phyloP scores from a whole-genome alignment of 2,888 invertebrate species.

The Platycheirus albimanus region DNA sequence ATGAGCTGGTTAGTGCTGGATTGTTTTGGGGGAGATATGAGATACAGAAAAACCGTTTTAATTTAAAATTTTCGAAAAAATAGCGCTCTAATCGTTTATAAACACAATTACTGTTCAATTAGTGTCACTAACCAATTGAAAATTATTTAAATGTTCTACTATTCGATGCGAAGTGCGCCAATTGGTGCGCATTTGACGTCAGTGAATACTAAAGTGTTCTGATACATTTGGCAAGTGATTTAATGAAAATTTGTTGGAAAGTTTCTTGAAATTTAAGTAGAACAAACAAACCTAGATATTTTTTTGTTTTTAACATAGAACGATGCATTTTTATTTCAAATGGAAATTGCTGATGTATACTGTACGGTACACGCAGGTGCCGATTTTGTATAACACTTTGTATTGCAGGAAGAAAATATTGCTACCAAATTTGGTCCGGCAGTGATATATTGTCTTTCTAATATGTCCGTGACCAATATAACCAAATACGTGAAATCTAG shows the following conservation, averaged over 20 bases:
- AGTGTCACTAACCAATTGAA: conserved; percentile 68
- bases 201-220: conserved; percentile 12
- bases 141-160: conserved; percentile 23
- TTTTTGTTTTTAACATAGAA: too few species aligned
- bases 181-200: conserved; percentile 3
- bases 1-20: conserved; percentile 4
- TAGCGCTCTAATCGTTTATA: conserved; percentile 55
- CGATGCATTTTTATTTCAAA: too few species aligned
- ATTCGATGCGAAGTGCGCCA: conserved; percentile 1
- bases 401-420: too few species aligned
- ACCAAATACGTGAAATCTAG: too few species aligned
- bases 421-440: too few species aligned
- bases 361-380: too few species aligned
- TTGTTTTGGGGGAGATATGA: conserved; percentile 6
- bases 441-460: too few species aligned
- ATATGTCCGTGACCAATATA: too few species aligned
- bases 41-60: conserved; percentile 3
- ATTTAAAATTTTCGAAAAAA: conserved; percentile 35
- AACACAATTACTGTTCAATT: conserved; percentile 70
- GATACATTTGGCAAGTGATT: conserved; percentile 47
- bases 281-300: too few species aligned
- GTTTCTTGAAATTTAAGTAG: neutral
- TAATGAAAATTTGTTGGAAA: conserved; percentile 32
- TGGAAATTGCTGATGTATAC: too few species aligned
- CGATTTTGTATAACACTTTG: too few species aligned